Evolutionary conservation across 2,888 invertebrate species (phyloP).

Genomic region (Ornithoptera alexandrae): DNA sequence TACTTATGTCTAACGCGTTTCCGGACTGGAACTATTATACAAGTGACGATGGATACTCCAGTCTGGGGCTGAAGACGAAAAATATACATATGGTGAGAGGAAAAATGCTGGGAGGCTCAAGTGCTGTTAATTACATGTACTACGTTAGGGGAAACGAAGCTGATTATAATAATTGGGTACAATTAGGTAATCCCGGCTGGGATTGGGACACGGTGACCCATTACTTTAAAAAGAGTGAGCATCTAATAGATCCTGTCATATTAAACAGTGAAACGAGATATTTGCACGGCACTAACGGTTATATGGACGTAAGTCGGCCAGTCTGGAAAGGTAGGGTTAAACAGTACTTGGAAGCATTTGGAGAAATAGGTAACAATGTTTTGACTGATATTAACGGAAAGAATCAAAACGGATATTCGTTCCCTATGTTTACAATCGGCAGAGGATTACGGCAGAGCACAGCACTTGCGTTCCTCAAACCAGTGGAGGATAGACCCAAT

Average conservation of each 20-base stretch:
- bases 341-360: slow-evolving; percentile 50
- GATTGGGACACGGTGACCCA: slow-evolving; percentile 44
- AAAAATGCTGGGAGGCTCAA: slow-evolving; percentile 84
- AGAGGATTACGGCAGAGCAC: slow-evolving; percentile 47
- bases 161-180: slow-evolving; percentile 85
- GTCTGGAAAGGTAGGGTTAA: slow-evolving; percentile 54
- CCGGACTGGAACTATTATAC: slow-evolving; percentile 53
- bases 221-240: slow-evolving; percentile 54
- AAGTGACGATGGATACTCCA: slow-evolving; percentile 47
- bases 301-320: slow-evolving; percentile 47
- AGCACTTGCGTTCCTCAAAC: slow-evolving; percentile 45
- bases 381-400: slow-evolving; percentile 46
- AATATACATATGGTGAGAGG: slow-evolving; percentile 76
- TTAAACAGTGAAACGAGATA: slow-evolving; percentile 48
- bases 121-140: slow-evolving; percentile 83
- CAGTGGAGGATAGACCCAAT: slow-evolving; percentile 47
- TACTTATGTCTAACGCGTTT: slow-evolving; percentile 40
- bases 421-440: slow-evolving; percentile 42
- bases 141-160: slow-evolving; percentile 82
- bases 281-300: slow-evolving; percentile 46
- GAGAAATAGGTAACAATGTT: slow-evolving; percentile 48
- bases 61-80: slow-evolving; percentile 44
- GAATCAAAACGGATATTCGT: slow-evolving; percentile 49
- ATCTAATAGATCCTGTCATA: slow-evolving; percentile 37
- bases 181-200: slow-evolving; percentile 75